Base-by-base conservation (phyloP, 2,797 vertebrate species). In the Darevskia mixta region DNA sequence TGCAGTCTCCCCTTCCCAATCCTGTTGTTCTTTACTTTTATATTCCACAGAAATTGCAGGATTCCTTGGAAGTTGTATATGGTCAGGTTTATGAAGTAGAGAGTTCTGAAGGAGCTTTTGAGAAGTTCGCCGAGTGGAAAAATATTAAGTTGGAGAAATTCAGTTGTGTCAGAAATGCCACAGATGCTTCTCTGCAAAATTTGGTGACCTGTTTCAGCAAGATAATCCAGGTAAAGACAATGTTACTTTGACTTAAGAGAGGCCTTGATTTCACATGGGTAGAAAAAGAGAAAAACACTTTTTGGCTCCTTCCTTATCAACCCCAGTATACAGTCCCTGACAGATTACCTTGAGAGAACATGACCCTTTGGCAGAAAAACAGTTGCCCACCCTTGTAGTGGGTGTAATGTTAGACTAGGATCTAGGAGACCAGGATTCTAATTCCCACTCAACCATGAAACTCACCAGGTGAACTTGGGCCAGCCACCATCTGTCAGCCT, bases 71-170 rank as follows among this genome's bases (percentile, higher is more conserved):
- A 79, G 81, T 87, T 81, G 85, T 91, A 1, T 95, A 96, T 88
- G 95, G 94, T 84, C 91, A 93, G 41, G 71, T 91, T 87, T 91
- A 80, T 88, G 94, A 95, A 82, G 92, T 83, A 84, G 89, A 87
- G 82, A 87, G 91, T 58, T 94, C 91, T 35, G 95, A 97, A 64
- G 92, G 94, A 49, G 92, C 90, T 86, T 95, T 97, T 95, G 91
- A 96, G 23, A 87, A 94, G 10, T 97, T 97, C 91, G 95, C 94
- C 91, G 94, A 95, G 18, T 97, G 97, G 97, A 97, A 96, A 84
- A 92, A 78, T 86, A 49, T 75, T 85, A 97, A 96, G 91, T 89
- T 64, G 25, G 92, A 96, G 81, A 96, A 96, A 87, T 95, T 96
- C 79, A 93, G 85, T 90, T 75, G 9, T 23, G 82, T 97, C 89